Conservation (phyloP, 2,113 vertebrate genomes). For the Rhagologus leucostigma region DNA sequence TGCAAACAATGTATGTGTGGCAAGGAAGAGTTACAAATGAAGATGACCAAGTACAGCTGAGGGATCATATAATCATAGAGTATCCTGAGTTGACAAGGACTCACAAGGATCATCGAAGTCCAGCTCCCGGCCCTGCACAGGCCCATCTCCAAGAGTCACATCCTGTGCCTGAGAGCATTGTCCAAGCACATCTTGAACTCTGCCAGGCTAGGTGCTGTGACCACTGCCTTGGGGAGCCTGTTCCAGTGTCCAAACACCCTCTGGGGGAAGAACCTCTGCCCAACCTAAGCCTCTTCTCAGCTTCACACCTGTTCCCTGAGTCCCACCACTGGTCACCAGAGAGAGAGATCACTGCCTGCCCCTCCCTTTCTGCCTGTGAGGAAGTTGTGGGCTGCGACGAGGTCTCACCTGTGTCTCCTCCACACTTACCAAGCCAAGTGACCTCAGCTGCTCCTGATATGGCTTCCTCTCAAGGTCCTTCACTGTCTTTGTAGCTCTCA, state of each 20-base stretch:
- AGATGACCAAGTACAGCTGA: neutral
- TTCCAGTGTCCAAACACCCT: neutral
- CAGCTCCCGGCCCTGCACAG: neutral
- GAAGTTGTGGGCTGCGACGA: neutral
- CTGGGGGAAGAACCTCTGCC: neutral
- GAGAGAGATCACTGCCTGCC: neutral
- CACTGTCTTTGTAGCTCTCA: neutral
- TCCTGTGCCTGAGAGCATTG: accelerated
- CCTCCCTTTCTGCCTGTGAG: neutral
- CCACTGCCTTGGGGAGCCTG: neutral
- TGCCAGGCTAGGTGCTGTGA: neutral
- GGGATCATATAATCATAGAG: neutral
- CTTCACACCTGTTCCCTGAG: no score
- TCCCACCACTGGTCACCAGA: neutral
- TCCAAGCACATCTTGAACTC: neutral
- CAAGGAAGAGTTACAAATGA: neutral
- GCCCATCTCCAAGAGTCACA: neutral
- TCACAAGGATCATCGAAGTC: accelerated
- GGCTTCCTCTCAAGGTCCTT: neutral
- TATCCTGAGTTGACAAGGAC: neutral
- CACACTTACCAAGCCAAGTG: neutral
- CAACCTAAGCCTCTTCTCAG: neutral
- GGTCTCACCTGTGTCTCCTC: neutral
- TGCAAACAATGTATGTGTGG: accelerated
- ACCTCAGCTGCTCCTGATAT: neutral